phyloP scores from a whole-genome alignment of 1,140 invertebrate genomes.

The Aphis gossypii region DNA sequence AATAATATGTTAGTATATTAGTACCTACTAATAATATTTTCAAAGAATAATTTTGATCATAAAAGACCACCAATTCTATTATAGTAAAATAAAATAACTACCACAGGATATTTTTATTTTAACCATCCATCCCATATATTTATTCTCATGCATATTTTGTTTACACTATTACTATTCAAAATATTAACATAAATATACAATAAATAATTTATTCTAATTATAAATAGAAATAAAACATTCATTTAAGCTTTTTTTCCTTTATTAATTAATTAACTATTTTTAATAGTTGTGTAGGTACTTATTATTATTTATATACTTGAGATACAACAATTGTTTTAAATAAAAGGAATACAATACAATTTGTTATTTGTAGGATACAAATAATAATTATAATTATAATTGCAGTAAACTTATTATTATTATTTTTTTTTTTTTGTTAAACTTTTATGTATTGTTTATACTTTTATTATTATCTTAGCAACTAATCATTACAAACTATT shows the following conservation, averaged over 20 bases:
- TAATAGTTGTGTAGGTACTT: neutral
- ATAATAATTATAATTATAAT: neutral
- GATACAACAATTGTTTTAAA: neutral
- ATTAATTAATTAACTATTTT: neutral
- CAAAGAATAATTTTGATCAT: neutral
- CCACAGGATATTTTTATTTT: neutral
- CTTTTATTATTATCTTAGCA: neutral
- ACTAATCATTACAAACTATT: neutral
- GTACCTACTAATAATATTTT: neutral
- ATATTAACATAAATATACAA: neutral
- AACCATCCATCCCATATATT: neutral
- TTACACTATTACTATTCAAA: conserved; percentile 8
- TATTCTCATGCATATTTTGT: neutral
- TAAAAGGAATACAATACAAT: neutral
- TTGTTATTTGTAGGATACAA: neutral
- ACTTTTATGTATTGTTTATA: conserved; percentile 4
- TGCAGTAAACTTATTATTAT: neutral
- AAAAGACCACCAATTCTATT: neutral
- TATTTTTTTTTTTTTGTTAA: neutral
- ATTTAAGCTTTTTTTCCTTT: conserved; percentile 9
- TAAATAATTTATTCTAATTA: conserved; percentile 21
- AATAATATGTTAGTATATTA: too few species aligned
- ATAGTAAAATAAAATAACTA: neutral
- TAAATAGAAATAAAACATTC: neutral
- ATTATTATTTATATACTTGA: neutral